Evolutionary conservation across 2,888 invertebrate genomes (phyloP), one percentile per base, ranked within the genome.

Genomic region (Drosophila subquinaria): DNA sequence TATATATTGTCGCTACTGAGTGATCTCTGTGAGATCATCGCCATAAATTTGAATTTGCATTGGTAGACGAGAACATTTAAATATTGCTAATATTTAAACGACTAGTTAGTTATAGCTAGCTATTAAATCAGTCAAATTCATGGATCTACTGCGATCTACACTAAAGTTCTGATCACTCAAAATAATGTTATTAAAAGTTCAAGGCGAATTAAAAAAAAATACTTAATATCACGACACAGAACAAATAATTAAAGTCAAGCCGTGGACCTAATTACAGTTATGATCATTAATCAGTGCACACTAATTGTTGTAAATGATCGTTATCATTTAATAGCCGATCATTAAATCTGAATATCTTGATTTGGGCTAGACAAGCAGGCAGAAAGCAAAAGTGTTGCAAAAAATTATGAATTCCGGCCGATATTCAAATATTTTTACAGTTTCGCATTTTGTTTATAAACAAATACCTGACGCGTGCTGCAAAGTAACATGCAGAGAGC

Each of bases 11-110:
- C 23, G 59, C 76, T 23, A 62, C 51, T 20, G 76, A 73, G 42
- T 64, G 82, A 81, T 83, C 82, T 84, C 40, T 73, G 62, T 84
- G 83, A 84, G 89, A 84, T 84, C 83, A 84, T 89, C 83, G 71
- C 56, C 65, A 65, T 50, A 71, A 70, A 72, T 66, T 75, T 50
- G 48, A 13, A 43, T 55, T n/a, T 56, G 64, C 50, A 56, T 33
- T 30, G 10, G 36, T 15, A 40, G 17, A 36, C 6, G 20, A 35
- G 23, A n/a, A 47, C 35, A 50, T 33, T 30, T 23, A n/a, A 66
- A 55, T 51, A 40, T 35, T 17, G 40, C 35, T 38, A 63, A 63
- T 62, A 48, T 50, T 61, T 69, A 51, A 70, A 51, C 45, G 47
- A 4, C n/a, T 47, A 60, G 15, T 61, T 36, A 45, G 55, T 27